Percentiles rank a stretch among this genome's conserved stretches.
Conservation (phyloP, 2,797 vertebrate genomes). For the Chelonia mydas region DNA sequence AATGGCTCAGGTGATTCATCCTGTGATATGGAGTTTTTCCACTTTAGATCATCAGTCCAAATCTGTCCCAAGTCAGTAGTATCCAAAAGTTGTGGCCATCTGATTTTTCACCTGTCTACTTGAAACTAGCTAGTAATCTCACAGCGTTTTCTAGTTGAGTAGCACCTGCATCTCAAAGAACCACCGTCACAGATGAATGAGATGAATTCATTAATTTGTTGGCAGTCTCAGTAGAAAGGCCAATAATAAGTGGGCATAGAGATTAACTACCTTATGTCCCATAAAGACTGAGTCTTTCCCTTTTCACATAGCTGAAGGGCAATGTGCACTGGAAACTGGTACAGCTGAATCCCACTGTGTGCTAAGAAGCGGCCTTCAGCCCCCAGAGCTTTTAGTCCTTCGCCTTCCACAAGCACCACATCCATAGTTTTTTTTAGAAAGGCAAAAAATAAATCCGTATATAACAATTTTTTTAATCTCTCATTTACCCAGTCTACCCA, state of each 20-base stretch:
- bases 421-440: background rate
- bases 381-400: background rate
- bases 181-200: fast-evolving
- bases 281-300: background rate
- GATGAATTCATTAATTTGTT: background rate
- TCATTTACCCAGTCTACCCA: background rate
- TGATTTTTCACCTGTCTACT: background rate
- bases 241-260: background rate
- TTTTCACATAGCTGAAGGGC: background rate
- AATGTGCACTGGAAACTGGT: background rate
- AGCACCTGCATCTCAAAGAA: background rate
- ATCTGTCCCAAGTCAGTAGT: background rate
- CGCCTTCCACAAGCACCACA: background rate
- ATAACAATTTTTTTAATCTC: background rate
- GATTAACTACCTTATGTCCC: background rate
- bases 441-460: conserved; percentile 16
- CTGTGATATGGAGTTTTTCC: background rate
- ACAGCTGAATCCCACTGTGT: fast-evolving
- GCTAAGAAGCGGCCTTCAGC: background rate
- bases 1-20: background rate
- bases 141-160: fast-evolving
- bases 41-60: fast-evolving
- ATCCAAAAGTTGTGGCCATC: fast-evolving
- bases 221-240: fast-evolving
- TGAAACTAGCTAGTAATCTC: fast-evolving